phyloP scores from a whole-genome alignment of 2,888 invertebrate genomes.

The Acleris emargana region DNA sequence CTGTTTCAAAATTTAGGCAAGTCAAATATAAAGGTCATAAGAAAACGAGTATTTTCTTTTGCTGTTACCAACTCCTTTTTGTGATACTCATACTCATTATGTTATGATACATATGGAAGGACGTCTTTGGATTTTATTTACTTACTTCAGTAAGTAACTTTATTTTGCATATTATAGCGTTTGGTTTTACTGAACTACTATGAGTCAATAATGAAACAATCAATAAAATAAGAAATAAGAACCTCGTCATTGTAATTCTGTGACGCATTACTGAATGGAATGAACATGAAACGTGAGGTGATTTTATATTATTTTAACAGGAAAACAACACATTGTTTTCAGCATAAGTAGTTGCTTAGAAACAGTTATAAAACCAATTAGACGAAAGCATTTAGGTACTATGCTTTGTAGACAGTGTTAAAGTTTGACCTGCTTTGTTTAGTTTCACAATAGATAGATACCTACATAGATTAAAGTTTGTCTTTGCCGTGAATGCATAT shows the following conservation, averaged over 20 bases:
- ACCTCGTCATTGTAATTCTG: neutral
- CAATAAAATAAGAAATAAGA: neutral
- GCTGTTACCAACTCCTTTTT: too few species aligned
- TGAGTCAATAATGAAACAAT: slow-evolving; percentile 23
- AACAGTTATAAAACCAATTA: neutral
- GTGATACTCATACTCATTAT: too few species aligned
- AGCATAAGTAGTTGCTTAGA: neutral
- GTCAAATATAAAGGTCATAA: too few species aligned
- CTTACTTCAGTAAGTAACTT: neutral
- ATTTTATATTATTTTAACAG: neutral
- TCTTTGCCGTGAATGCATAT: too few species aligned
- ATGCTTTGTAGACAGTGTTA: too few species aligned
- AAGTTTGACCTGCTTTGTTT: too few species aligned
- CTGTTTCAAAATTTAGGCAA: too few species aligned
- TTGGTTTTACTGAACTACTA: neutral
- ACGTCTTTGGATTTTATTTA: slow-evolving; percentile 9
- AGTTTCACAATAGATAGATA: too few species aligned
- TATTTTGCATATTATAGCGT: neutral
- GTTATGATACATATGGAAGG: too few species aligned
- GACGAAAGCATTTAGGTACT: too few species aligned
- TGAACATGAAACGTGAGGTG: neutral
- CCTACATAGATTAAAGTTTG: too few species aligned
- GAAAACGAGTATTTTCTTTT: too few species aligned
- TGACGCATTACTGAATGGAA: slow-evolving; percentile 20
- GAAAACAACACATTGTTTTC: neutral